phyloP scores from a whole-genome alignment of 2,888 invertebrate species.

The Phalangium opilio region DNA sequence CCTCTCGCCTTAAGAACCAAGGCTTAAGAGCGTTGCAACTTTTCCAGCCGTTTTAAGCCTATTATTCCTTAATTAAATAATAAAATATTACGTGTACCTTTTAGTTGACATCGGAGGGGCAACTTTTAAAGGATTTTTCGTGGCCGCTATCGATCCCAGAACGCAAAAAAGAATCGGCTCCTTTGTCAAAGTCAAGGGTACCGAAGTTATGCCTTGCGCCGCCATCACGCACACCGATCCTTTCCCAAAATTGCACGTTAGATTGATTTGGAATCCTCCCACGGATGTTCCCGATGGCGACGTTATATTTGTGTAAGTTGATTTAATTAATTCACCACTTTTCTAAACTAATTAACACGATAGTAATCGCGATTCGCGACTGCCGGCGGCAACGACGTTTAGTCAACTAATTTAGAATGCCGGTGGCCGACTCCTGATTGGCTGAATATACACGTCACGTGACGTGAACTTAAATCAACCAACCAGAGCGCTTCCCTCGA shows the following conservation, averaged over 20 bases:
- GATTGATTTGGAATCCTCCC: conserved; percentile 19
- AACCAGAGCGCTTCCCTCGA: too few relatives aligned
- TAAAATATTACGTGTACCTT: neutral
- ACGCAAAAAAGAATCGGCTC: conserved; percentile 19
- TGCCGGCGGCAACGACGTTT: too few relatives aligned
- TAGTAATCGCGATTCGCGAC: too few relatives aligned
- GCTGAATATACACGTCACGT: neutral
- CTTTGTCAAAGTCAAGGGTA: conserved; percentile 19
- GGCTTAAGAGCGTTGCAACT: too few relatives aligned
- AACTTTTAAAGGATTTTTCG: conserved; percentile 21
- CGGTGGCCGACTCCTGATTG: neutral
- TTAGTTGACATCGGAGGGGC: conserved; percentile 20
- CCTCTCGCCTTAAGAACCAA: too few relatives aligned
- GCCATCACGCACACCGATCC: conserved; percentile 19
- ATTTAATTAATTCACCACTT: too few relatives aligned
- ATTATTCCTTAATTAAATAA: too few relatives aligned
- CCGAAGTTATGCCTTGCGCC: conserved; percentile 16
- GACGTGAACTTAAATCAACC: too few relatives aligned
- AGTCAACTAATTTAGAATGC: too few relatives aligned
- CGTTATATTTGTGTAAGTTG: conserved; percentile 20
- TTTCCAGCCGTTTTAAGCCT: too few relatives aligned
- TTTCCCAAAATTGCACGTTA: conserved; percentile 17
- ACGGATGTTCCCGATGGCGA: conserved; percentile 15
- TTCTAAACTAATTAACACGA: too few relatives aligned
- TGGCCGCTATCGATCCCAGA: conserved; percentile 20